Evolutionary conservation across 2,888 invertebrate species (phyloP).

Genomic region (Lasioglossum figueresi): DNA sequence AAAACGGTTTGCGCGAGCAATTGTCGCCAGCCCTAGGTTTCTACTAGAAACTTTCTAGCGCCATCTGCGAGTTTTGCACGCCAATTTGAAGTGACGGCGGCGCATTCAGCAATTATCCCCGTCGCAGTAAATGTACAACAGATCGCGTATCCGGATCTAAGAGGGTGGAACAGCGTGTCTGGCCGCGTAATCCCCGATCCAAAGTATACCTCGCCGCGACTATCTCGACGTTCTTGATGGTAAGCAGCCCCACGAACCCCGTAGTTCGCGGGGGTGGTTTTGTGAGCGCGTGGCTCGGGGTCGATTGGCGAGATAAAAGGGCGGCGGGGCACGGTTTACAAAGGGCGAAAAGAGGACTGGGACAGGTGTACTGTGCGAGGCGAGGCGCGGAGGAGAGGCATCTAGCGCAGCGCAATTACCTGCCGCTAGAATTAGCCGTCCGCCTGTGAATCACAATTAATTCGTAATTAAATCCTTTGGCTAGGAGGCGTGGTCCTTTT

Average conservation of each 20-base stretch:
- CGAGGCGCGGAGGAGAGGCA: neutral
- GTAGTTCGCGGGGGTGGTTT: neutral
- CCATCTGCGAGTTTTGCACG: neutral
- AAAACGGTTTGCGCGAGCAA: neutral
- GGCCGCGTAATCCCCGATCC: constrained; percentile 17
- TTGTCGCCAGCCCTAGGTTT: neutral
- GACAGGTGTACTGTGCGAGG: constrained; percentile 22
- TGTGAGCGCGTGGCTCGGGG: neutral
- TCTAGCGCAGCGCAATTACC: constrained; percentile 61
- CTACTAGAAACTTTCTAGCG: no score
- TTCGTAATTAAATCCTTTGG: constrained; percentile 78
- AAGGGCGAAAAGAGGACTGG: constrained; percentile 37
- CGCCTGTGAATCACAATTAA: constrained; percentile 77
- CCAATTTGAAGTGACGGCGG: neutral
- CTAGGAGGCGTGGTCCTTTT: constrained; percentile 71
- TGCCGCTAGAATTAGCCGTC: constrained; percentile 68
- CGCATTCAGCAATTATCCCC: constrained; percentile 6
- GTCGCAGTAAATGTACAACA: constrained; percentile 14
- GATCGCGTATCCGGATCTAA: constrained; percentile 17
- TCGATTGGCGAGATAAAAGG: constrained; percentile 45
- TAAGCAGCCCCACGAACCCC: constrained; percentile 9
- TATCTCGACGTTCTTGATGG: neutral
- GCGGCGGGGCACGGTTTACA: constrained; percentile 31
- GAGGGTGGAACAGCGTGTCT: constrained; percentile 22
- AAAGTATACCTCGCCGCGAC: constrained; percentile 12